Conservation (phyloP, 2,888 invertebrate species). For the Scelioninae gen. 2 region DNA sequence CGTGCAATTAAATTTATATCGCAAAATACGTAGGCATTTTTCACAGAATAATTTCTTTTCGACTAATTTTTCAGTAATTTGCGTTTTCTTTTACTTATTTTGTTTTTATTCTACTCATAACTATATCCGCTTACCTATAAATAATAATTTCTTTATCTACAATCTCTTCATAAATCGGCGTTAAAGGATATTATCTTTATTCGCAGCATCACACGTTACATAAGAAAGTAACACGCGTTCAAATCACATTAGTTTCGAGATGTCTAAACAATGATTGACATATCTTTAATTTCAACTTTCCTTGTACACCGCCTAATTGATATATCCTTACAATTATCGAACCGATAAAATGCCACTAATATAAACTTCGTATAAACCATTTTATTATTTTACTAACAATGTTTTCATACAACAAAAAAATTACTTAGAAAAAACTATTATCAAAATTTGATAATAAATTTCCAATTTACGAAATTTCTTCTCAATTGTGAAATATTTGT, state of each 20-base stretch:
- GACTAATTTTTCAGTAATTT: no score
- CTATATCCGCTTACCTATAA: conserved; percentile 7
- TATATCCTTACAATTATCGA: neutral
- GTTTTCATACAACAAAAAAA: no score
- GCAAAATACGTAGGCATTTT: no score
- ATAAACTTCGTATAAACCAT: conserved; percentile 1
- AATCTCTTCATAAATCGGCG: conserved; percentile 4
- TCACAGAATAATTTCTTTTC: no score
- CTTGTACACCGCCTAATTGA: conserved; percentile 4
- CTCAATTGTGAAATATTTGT: no score
- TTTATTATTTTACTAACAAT: no score
- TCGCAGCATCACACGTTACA: conserved; percentile 9
- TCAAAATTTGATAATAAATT: no score
- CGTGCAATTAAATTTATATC: no score
- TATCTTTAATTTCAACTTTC: conserved; percentile 21
- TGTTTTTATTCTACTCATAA: no score
- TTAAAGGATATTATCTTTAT: conserved; percentile 11
- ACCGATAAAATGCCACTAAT: neutral
- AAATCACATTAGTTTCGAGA: conserved; percentile 11
- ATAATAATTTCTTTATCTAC: conserved; percentile 14
- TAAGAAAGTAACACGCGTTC: conserved; percentile 11
- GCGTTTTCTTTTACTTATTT: no score
- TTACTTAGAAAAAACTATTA: no score
- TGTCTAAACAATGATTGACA: conserved; percentile 28
- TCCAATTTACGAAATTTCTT: no score